Evolutionary conservation across 2,113 vertebrate species (phyloP), one percentile per base, ranked within the genome.

Genomic region (Chaetura pelagica): DNA sequence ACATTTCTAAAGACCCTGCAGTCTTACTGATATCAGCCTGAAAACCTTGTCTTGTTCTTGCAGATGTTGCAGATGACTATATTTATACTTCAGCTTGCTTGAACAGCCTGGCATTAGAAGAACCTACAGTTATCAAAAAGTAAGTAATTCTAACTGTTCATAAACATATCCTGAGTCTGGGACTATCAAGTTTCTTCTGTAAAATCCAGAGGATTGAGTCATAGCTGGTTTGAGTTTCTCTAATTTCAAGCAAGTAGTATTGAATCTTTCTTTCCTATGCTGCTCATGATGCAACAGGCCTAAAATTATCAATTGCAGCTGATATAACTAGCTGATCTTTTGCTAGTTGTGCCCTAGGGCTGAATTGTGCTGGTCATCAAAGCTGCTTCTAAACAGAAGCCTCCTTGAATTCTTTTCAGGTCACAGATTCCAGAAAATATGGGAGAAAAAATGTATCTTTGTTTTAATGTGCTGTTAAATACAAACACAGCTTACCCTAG

Each of bases 21-120:
- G 52, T 91, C 94, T 69, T 92, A 7, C 67, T 71, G 76, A 61
- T 76, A 62, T 76, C 51, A 90, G 49, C 80, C 95, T 95, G 94
- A 97, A 92, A 86, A 34, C 23, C 21, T 96, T 80, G 79, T 79
- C 46, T 92, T 97, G n/a, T 97, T 62, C 95, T 86, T 80, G 91
- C 97, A 99, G 99, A 97, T 98, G 99, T 99, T 91, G 99, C 99
- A 74, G 99, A 99, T 96, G 99, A 99, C 95, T 99, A 99, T 94
- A 99, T 99, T 96, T 98, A 98, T 85, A 98, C 99, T 82, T 99
- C 99, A 89, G 97, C 98, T 87, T 98, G 98, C 66, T 95, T 99
- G 94, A 99, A 98, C 96, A 98, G 93, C 87, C 93, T 99, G 68
- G 98, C 98, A 79, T 96, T 98, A 87, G 99, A 99, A 84, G 99